A percentile compares a stretch with the other conserved stretches of the same genome.
These are phyloP conservation scores for Copidosoma floridanum DNA, from an alignment of 1,140 invertebrate species.

Conservation along the genomic window DNA sequence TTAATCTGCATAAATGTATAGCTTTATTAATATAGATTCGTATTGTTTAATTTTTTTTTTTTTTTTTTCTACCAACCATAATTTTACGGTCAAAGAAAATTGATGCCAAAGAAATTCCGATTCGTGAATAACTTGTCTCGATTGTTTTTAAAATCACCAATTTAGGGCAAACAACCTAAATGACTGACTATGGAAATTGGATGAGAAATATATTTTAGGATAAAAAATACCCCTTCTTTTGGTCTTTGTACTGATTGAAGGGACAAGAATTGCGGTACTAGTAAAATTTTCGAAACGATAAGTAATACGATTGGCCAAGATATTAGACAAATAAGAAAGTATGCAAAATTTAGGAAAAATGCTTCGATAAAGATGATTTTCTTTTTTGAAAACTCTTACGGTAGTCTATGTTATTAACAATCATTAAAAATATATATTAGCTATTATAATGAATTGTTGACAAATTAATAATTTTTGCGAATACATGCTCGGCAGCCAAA, in stretches of 20 bases:
- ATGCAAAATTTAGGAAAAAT: slow-evolving; percentile 33
- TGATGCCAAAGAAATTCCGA: slow-evolving; percentile 1
- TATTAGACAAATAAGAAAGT: slow-evolving; percentile 25
- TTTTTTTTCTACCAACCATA: neutral
- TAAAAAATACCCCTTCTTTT: neutral
- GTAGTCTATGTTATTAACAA: slow-evolving; percentile 13
- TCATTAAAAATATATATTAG: slow-evolving; percentile 32
- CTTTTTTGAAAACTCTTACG: neutral
- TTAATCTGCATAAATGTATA: too few species aligned
- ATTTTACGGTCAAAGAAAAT: too few species aligned
- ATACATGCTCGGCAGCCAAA: slow-evolving; percentile 48
- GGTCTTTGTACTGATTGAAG: slow-evolving; percentile 31
- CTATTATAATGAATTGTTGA: slow-evolving; percentile 35
- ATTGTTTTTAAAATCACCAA: too few species aligned
- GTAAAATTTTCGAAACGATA: slow-evolving; percentile 49
- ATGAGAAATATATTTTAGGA: too few species aligned
- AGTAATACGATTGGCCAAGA: slow-evolving; percentile 31
- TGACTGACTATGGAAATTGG: neutral
- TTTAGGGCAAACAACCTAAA: neutral
- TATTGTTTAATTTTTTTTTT: too few species aligned
- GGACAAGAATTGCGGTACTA: slow-evolving; percentile 53
- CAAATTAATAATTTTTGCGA: slow-evolving; percentile 39
- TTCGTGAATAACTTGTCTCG: slow-evolving; percentile 3
- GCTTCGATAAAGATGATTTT: slow-evolving; percentile 43
- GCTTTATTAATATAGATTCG: too few species aligned